Evolutionary conservation across 1,140 invertebrate genomes (phyloP).

Genomic region (Chrysomallon squamiferum): DNA sequence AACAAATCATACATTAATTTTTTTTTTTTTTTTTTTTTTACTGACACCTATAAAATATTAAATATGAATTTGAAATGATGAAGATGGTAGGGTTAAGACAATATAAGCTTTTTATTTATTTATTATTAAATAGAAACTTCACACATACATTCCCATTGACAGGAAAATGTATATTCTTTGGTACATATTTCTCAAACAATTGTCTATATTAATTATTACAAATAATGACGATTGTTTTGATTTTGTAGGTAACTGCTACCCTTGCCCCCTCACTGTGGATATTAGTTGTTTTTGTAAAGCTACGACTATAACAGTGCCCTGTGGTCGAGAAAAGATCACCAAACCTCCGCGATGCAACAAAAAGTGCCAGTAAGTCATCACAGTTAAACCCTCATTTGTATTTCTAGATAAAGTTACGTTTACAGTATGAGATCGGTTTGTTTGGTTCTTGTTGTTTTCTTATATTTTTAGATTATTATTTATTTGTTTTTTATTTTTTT

Average conservation of each 20-base stretch:
- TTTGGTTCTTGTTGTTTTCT: not conserved
- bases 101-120: too few relatives aligned
- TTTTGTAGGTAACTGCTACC: conserved; percentile 83
- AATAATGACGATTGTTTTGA: too few relatives aligned
- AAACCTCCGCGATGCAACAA: conserved; percentile 80
- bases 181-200: too few relatives aligned
- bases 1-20: too few relatives aligned
- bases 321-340: conserved; percentile 79
- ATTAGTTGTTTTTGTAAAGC: conserved; percentile 84
- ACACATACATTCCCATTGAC: too few relatives aligned
- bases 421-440: not conserved
- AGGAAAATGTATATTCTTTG: too few relatives aligned
- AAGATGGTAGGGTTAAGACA: too few relatives aligned
- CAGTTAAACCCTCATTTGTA: not conserved
- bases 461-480: not conserved
- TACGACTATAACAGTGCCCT: conserved; percentile 82
- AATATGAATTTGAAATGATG: too few relatives aligned
- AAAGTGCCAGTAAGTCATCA: conserved; percentile 71
- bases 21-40: too few relatives aligned
- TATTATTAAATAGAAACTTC: too few relatives aligned
- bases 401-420: not conserved
- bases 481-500: not conserved
- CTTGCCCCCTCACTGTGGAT: conserved; percentile 79
- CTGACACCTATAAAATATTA: too few relatives aligned
- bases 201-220: too few relatives aligned